Conservation (phyloP, 2,888 invertebrate species). For the Rhagophthalmus giganteus region DNA sequence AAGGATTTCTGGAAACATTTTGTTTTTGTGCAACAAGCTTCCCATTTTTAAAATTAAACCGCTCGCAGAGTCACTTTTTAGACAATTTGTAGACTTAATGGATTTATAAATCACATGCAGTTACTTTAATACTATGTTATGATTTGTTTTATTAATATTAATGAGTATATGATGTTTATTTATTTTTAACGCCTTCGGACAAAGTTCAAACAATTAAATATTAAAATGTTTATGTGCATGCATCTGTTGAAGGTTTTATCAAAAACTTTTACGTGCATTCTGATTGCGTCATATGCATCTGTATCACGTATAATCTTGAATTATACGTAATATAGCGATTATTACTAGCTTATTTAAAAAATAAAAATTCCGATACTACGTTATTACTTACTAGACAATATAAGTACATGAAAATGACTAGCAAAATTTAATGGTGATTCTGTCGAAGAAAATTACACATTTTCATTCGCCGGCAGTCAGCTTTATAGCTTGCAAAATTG, state of each 20-base stretch:
- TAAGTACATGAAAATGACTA: conserved; percentile 4
- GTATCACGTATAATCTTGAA: background rate
- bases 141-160: conserved; percentile 22
- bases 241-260: conserved; percentile 2
- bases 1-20: background rate
- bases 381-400: background rate
- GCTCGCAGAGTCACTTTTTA: background rate
- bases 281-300: background rate
- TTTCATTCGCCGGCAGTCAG: conserved; percentile 2
- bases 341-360: background rate
- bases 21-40: background rate
- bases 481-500: conserved; percentile 3
- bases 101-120: conserved; percentile 13
- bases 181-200: conserved; percentile 20
- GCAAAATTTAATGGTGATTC: conserved; percentile 7
- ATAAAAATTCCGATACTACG: background rate
- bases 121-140: conserved; percentile 8
- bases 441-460: conserved; percentile 9
- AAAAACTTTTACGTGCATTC: background rate
- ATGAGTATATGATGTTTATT: conserved; percentile 19
- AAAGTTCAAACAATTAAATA: conserved; percentile 19
- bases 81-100: no score
- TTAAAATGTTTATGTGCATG: conserved; percentile 7
- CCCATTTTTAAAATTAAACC: background rate
- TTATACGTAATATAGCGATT: background rate